Conservation (phyloP, 2,113 vertebrate species). For the Cyrtonyx montezumae region DNA sequence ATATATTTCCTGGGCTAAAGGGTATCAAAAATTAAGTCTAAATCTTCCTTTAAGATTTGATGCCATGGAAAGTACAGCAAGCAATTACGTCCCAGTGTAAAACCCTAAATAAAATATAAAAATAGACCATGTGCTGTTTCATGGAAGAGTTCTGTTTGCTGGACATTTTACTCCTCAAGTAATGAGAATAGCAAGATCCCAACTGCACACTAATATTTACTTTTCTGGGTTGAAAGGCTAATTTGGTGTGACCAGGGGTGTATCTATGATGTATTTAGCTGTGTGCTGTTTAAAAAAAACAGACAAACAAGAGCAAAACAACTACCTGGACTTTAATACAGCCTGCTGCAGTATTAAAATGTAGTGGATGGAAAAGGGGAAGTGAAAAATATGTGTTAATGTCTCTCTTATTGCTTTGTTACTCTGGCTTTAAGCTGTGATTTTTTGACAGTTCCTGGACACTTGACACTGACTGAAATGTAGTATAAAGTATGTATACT, state of each 20-base stretch:
- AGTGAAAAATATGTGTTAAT: neutral
- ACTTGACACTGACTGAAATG: neutral
- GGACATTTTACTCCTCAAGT: neutral
- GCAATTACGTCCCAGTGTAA: neutral
- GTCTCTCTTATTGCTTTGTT: neutral
- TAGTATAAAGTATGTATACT: conserved; percentile 40
- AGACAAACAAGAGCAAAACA: neutral
- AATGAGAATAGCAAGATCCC: neutral
- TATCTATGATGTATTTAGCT: neutral
- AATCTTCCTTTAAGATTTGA: neutral
- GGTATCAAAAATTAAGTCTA: neutral
- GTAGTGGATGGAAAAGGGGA: neutral
- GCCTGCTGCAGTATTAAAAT: neutral
- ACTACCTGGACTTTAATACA: neutral
- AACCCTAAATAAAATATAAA: neutral
- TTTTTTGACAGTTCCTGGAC: neutral
- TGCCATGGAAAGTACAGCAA: neutral
- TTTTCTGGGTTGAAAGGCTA: neutral
- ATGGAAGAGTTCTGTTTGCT: neutral
- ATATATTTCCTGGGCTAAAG: neutral
- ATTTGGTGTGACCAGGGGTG: neutral
- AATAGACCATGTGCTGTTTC: neutral
- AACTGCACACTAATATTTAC: neutral
- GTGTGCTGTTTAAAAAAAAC: neutral
- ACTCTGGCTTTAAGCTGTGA: neutral